phyloP scores from a whole-genome alignment of 2,797 vertebrate species.

The Pteropus rufus region DNA sequence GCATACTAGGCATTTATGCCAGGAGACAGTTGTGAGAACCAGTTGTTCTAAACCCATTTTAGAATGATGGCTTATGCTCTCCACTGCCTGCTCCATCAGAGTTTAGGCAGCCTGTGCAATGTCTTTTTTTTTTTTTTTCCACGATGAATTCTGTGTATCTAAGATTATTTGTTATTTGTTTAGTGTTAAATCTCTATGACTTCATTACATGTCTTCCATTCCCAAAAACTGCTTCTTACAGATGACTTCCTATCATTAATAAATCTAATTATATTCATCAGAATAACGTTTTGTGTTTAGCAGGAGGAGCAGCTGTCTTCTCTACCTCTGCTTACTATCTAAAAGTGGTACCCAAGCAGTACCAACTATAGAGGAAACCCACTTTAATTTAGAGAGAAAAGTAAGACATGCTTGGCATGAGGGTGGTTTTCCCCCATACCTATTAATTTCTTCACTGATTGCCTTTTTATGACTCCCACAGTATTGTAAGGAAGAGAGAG shows the following conservation, averaged over 20 bases:
- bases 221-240: neutral
- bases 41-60: neutral
- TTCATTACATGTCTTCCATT: neutral
- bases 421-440: neutral
- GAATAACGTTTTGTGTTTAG: neutral
- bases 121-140: neutral
- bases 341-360: neutral
- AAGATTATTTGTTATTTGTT: neutral
- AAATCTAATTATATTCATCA: neutral
- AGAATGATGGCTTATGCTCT: neutral
- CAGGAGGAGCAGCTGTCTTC: neutral
- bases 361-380: neutral
- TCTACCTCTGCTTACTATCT: neutral
- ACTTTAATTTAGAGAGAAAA: neutral
- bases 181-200: neutral
- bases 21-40: neutral
- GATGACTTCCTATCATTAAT: neutral
- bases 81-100: neutral
- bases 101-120: neutral
- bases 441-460: neutral
- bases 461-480: neutral
- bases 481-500: neutral
- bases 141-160: neutral
- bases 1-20: neutral
- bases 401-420: neutral